Evolutionary conservation across 2,113 vertebrate genomes (phyloP).

Genomic region (Chaetorhynchus papuensis): DNA sequence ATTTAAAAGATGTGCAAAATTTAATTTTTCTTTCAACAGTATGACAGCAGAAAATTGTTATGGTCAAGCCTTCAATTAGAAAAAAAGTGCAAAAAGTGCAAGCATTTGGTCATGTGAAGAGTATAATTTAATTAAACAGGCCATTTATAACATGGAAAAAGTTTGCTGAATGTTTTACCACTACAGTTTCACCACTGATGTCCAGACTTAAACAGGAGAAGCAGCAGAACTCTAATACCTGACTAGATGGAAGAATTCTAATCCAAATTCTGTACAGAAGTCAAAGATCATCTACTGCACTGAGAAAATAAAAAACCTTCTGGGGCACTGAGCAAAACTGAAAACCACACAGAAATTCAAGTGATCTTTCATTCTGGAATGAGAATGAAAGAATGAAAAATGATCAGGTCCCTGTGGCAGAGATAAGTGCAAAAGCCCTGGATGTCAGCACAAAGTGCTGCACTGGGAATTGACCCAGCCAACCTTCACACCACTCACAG

Average conservation of each 20-base stretch:
- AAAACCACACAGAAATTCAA: background rate
- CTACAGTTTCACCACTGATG: background rate
- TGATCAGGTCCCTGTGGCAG: background rate
- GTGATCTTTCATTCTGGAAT: background rate
- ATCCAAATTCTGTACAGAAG: background rate
- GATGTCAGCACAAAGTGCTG: background rate
- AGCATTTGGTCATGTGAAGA: background rate
- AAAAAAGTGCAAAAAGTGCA: background rate
- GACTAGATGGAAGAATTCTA: background rate
- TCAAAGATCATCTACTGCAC: background rate
- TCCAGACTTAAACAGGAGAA: background rate
- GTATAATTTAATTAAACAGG: background rate
- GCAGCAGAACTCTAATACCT: background rate
- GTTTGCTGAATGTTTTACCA: background rate
- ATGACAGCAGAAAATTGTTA: background rate
- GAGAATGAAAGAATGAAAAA: background rate
- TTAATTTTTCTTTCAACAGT: background rate
- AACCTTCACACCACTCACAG: background rate
- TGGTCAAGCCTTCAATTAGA: background rate
- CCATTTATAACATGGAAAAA: background rate
- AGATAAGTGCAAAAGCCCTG: rapidly evolving
- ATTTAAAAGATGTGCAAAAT: background rate
- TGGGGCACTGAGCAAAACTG: background rate
- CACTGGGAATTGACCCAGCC: background rate
- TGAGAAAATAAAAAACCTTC: background rate